Evolutionary conservation across 2,113 vertebrate genomes (phyloP).

Genomic region (Cottus gobio): DNA sequence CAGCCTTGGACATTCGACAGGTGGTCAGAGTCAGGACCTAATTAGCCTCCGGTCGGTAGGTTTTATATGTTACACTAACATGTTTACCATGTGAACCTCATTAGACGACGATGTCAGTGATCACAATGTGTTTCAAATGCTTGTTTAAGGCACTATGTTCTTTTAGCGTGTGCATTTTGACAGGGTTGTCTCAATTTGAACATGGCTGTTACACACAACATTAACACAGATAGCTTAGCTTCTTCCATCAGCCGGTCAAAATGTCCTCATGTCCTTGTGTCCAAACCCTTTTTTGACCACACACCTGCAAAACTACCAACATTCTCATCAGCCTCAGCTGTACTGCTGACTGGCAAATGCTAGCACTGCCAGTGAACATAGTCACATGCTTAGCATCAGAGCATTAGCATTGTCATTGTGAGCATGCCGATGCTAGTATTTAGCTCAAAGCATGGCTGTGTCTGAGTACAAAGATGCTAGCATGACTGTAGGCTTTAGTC

Average conservation of each 20-base stretch:
- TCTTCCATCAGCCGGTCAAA: neutral
- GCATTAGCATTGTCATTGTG: neutral
- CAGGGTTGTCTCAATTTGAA: neutral
- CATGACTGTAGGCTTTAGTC: neutral
- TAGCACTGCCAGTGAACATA: no score
- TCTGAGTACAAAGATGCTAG: neutral
- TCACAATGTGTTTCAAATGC: neutral
- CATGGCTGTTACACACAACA: neutral
- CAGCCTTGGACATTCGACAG: neutral
- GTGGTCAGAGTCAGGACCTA: neutral
- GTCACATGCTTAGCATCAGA: no score
- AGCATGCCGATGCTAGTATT: neutral
- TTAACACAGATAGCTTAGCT: neutral
- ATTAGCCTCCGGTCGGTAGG: neutral
- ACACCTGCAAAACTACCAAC: neutral
- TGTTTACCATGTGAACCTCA: neutral
- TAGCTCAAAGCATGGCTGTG: neutral
- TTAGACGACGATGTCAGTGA: neutral
- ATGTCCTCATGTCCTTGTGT: neutral
- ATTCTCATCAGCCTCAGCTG: neutral
- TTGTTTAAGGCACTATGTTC: neutral
- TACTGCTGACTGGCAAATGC: no score
- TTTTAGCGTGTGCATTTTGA: neutral
- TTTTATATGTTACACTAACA: neutral
- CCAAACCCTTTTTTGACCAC: neutral